These are phyloP conservation scores for Diaperis boleti DNA, from an alignment of 2,888 invertebrate species.

Conservation along the genomic window DNA sequence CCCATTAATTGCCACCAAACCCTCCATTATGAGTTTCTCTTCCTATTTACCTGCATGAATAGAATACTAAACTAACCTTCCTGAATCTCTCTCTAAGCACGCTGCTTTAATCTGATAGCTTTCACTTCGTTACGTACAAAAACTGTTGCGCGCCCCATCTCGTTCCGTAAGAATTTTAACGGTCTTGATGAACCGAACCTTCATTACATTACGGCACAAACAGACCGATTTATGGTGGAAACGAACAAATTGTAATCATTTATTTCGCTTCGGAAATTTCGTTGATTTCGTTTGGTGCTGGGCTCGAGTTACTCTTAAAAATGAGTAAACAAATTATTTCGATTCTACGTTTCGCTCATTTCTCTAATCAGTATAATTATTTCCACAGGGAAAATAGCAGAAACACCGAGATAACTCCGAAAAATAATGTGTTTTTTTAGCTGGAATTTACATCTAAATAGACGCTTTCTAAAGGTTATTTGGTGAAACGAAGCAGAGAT, in stretches of 20 bases:
- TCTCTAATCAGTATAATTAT: slow-evolving; percentile 32
- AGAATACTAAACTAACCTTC: slow-evolving; percentile 41
- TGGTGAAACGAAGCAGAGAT: slow-evolving; percentile 5
- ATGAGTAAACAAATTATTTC: slow-evolving; percentile 29
- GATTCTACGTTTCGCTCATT: slow-evolving; percentile 23
- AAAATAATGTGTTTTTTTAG: slow-evolving; percentile 25
- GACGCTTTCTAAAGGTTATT: slow-evolving; percentile 8
- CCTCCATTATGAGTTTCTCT: slow-evolving; percentile 51
- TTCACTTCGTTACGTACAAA: slow-evolving; percentile 31
- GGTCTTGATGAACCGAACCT: slow-evolving; percentile 14
- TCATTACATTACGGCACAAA: slow-evolving; percentile 9
- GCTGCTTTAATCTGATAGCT: slow-evolving; percentile 33
- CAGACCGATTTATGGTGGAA: slow-evolving; percentile 1
- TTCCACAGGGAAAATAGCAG: slow-evolving; percentile 29
- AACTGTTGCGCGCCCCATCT: slow-evolving; percentile 23
- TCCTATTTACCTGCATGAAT: slow-evolving; percentile 53
- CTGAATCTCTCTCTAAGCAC: slow-evolving; percentile 15
- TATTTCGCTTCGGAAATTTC: slow-evolving; percentile 18
- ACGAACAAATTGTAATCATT: slow-evolving; percentile 11
- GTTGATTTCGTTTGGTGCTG: slow-evolving; percentile 18
- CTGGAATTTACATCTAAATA: slow-evolving; percentile 25
- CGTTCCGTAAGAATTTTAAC: slow-evolving; percentile 18
- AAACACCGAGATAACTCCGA: slow-evolving; percentile 26
- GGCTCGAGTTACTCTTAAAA: slow-evolving; percentile 19
- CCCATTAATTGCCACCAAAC: slow-evolving; percentile 56